These are phyloP conservation scores for Spodoptera exigua DNA, from an alignment of 2,888 invertebrate genomes.

Conservation along the genomic window DNA sequence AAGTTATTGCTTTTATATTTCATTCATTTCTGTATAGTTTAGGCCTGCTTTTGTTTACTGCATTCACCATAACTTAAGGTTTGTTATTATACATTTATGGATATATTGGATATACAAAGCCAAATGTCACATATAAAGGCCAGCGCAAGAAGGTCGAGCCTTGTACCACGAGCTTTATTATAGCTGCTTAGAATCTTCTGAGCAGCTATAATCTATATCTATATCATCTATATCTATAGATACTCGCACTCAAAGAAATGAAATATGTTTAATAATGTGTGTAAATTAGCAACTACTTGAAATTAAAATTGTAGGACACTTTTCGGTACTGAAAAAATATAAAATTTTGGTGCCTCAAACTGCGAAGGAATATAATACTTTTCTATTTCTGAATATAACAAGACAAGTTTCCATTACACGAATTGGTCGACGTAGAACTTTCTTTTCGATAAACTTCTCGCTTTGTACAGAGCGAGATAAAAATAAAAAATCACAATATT, in stretches of 20 bases:
- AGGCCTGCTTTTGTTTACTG: slow-evolving; percentile 14
- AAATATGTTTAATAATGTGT: too few species aligned
- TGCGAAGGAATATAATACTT: too few species aligned
- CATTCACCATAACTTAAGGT: slow-evolving; percentile 13
- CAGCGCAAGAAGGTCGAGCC: slow-evolving; percentile 50
- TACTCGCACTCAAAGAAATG: slow-evolving; percentile 21
- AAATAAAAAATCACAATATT: neutral
- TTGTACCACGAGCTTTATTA: slow-evolving; percentile 23
- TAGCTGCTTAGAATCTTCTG: slow-evolving; percentile 7
- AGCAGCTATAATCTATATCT: too few species aligned
- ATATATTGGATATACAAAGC: slow-evolving; percentile 13
- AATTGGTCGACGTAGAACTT: neutral
- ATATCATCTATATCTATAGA: too few species aligned
- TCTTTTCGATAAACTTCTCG: neutral
- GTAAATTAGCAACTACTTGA: too few species aligned
- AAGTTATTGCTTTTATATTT: too few species aligned
- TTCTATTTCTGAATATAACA: too few species aligned
- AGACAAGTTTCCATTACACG: too few species aligned
- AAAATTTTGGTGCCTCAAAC: too few species aligned
- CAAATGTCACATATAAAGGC: slow-evolving; percentile 56
- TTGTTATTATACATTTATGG: slow-evolving; percentile 20
- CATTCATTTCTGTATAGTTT: neutral
- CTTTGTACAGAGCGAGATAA: neutral
- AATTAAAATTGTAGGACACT: too few species aligned
- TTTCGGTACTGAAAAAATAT: too few species aligned